Evolutionary conservation across 2,113 vertebrate genomes (phyloP).

Genomic region (Peromyscus polionotus): DNA sequence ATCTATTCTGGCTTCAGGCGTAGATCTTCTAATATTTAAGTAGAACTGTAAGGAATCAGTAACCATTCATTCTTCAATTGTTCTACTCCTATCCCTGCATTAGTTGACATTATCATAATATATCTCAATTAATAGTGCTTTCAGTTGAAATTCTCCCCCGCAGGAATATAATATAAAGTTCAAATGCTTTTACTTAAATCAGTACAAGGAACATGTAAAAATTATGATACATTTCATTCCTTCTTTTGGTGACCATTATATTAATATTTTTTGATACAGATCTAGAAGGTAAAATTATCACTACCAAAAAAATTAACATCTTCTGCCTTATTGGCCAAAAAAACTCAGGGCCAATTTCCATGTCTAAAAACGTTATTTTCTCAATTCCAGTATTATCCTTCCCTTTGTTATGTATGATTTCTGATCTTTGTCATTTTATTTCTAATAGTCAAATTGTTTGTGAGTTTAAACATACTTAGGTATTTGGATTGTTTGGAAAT

Average conservation of each 20-base stretch:
- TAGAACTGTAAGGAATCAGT: background rate
- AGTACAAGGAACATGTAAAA: background rate
- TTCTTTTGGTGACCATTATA: background rate
- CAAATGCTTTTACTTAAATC: constrained; percentile 5
- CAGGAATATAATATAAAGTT: background rate
- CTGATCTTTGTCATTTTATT: constrained; percentile 10
- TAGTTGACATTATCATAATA: background rate
- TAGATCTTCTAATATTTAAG: background rate
- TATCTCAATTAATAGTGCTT: background rate
- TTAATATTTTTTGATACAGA: background rate
- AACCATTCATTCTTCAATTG: background rate
- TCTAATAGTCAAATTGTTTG: background rate
- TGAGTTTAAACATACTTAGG: background rate
- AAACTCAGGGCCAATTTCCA: background rate
- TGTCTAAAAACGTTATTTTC: background rate
- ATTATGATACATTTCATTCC: background rate
- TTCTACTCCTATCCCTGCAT: background rate
- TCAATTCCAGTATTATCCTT: background rate
- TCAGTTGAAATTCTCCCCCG: background rate
- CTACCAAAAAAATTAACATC: background rate
- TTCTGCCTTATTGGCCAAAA: background rate
- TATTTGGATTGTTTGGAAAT: background rate
- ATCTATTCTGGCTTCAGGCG: background rate
- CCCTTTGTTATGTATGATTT: background rate
- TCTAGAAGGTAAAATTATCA: background rate